These are phyloP conservation scores for Choristoneura rosaceana DNA, from an alignment of 2,888 invertebrate species.

Conservation along the genomic window DNA sequence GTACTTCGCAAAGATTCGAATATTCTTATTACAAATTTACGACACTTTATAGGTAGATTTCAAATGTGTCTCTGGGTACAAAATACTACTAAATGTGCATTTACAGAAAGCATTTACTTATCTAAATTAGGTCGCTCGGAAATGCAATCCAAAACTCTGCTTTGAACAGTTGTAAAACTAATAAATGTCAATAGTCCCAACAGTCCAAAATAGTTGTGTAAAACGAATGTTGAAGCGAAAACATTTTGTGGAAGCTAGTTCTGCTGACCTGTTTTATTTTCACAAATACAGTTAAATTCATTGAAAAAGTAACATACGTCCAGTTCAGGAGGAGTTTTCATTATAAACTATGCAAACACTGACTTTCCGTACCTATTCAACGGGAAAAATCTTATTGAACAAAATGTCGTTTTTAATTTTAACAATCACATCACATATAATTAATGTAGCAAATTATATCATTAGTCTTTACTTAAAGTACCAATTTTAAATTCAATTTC, in stretches of 20 bases:
- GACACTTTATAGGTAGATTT: neutral
- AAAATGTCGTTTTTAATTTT: no score
- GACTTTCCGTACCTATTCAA: no score
- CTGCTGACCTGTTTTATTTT: neutral
- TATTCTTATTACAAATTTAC: conserved; percentile 18
- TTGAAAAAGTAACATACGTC: no score
- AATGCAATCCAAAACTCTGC: conserved; percentile 31
- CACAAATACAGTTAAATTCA: neutral
- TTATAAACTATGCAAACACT: no score
- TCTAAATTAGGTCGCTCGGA: conserved; percentile 21
- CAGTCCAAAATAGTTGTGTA: conserved; percentile 27
- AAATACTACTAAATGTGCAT: conserved; percentile 5
- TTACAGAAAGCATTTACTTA: conserved; percentile 8
- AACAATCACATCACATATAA: no score
- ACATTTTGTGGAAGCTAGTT: conserved; percentile 3
- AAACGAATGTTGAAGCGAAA: conserved; percentile 16
- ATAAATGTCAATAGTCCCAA: conserved; percentile 34
- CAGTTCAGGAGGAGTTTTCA: no score
- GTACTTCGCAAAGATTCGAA: conserved; percentile 15
- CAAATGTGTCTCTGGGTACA: neutral
- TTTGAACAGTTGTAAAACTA: conserved; percentile 33
- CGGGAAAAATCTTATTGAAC: neutral
- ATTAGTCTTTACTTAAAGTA: no score
- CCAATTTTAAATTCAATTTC: neutral
- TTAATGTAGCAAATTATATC: no score